phyloP scores from a whole-genome alignment of 2,113 vertebrate genomes.

The Ailuropoda melanoleuca region DNA sequence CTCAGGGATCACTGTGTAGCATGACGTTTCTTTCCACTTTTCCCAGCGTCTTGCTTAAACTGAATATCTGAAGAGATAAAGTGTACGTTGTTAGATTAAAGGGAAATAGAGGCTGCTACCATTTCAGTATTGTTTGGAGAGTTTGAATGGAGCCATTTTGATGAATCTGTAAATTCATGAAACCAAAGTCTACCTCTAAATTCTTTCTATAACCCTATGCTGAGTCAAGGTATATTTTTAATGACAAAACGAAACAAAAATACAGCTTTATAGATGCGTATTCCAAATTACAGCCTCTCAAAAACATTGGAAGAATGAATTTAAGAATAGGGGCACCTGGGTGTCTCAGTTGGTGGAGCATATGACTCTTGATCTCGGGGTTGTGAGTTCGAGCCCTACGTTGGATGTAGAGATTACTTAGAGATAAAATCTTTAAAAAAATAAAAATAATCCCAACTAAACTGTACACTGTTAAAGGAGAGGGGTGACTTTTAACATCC shows the following conservation, averaged over 20 bases:
- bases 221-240: slow-evolving; percentile 20
- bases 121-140: background rate
- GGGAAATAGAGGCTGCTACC: background rate
- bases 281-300: slow-evolving; percentile 7
- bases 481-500: slow-evolving; percentile 40
- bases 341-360: background rate
- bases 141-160: background rate
- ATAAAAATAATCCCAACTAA: slow-evolving; percentile 31
- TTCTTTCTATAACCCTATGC: background rate
- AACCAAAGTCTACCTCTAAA: background rate
- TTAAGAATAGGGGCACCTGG: background rate
- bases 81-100: background rate
- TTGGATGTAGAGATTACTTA: background rate
- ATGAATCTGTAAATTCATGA: background rate
- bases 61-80: background rate
- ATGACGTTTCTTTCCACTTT: background rate
- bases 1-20: background rate
- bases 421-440: background rate
- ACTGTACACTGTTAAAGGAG: slow-evolving; percentile 9
- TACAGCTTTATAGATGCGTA: background rate
- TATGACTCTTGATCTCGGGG: background rate
- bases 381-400: background rate
- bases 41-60: background rate
- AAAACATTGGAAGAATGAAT: background rate
- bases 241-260: slow-evolving; percentile 9